A percentile compares a stretch with the other conserved stretches of the same genome.
Conservation (phyloP, 37 sponge, comb jelly and placozoan genomes). For the Halichondria panicea region DNA sequence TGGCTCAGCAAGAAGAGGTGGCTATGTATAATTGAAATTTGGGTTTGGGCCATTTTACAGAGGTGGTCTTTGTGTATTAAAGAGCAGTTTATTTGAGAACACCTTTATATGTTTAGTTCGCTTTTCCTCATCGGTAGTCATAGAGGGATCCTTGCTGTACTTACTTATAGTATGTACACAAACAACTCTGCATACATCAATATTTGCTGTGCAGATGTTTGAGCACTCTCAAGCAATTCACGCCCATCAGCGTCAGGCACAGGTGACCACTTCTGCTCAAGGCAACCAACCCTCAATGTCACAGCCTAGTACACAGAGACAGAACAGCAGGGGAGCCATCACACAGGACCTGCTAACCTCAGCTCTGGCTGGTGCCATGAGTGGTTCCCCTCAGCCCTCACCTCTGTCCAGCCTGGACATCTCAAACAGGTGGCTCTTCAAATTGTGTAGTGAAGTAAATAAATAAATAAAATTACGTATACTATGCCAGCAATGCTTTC, state of each 20-base stretch:
- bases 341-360: conserved; percentile 8
- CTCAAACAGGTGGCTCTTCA: too few relatives aligned
- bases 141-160: too few relatives aligned
- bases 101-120: not conserved
- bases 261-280: conserved; percentile 8
- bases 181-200: too few relatives aligned
- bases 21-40: too few relatives aligned
- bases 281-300: not conserved
- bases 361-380: conserved; percentile 35
- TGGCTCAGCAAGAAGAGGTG: not conserved
- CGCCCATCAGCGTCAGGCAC: conserved; percentile 51
- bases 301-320: not conserved
- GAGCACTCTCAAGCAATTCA: conserved; percentile 66
- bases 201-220: conserved; percentile 54
- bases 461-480: too few relatives aligned
- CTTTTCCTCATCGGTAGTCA: too few relatives aligned
- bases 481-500: too few relatives aligned
- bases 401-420: conserved; percentile 17
- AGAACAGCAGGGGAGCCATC: conserved; percentile 3
- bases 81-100: too few relatives aligned
- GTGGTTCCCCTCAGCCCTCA: conserved; percentile 6
- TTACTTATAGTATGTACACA: too few relatives aligned
- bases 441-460: too few relatives aligned
- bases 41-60: too few relatives aligned
- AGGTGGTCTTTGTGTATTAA: too few relatives aligned